phyloP scores from a whole-genome alignment of 2,888 invertebrate genomes.

The Trachelus troglodyta region DNA sequence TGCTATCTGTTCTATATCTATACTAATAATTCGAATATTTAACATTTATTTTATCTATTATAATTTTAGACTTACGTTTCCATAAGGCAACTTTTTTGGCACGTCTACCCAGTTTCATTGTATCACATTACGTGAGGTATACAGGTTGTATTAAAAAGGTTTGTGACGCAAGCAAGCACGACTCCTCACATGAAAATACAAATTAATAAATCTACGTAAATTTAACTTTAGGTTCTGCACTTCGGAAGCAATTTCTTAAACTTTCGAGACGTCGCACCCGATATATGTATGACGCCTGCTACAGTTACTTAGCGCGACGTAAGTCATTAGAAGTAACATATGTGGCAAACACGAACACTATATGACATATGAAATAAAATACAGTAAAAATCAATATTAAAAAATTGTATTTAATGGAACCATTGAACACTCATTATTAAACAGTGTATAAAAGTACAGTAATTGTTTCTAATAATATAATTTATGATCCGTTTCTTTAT shows the following conservation, averaged over 20 bases:
- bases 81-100: neutral
- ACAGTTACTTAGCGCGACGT: too few relatives aligned
- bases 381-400: neutral
- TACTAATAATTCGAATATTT: neutral
- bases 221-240: neutral
- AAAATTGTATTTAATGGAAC: neutral
- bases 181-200: neutral
- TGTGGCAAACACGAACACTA: neutral
- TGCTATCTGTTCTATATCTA: neutral
- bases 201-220: neutral
- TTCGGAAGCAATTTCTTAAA: neutral
- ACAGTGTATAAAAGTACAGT: neutral
- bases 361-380: neutral
- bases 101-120: neutral
- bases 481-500: neutral
- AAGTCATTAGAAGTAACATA: too few relatives aligned
- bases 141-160: neutral
- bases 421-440: neutral
- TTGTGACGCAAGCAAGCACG: neutral
- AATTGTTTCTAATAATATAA: neutral
- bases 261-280: neutral
- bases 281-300: too few relatives aligned
- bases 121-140: neutral
- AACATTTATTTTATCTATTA: neutral
- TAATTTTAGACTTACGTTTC: neutral